Evolutionary conservation across 2,888 invertebrate genomes (phyloP).

Genomic region (Phrixothrix hirtus): DNA sequence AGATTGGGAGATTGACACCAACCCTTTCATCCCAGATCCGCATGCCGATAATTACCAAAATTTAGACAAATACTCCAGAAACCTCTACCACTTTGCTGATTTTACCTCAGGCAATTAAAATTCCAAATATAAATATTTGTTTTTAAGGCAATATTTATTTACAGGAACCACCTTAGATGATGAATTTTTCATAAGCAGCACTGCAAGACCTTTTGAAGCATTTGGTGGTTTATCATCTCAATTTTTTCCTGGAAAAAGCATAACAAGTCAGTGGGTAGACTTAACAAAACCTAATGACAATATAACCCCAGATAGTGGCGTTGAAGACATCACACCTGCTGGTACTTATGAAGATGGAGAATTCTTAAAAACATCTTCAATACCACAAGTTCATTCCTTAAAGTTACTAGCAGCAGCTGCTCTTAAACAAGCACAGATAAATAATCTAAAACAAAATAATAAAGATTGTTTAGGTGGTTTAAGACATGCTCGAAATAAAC

Average conservation of each 20-base stretch:
- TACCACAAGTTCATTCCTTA: constrained; percentile 41
- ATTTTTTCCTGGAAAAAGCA: constrained; percentile 68
- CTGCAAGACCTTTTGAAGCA: constrained; percentile 71
- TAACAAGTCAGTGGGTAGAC: constrained; percentile 43
- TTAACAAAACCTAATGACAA: constrained; percentile 51
- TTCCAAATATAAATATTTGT: not conserved
- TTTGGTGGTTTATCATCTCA: constrained; percentile 63
- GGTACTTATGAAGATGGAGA: constrained; percentile 40
- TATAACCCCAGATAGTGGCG: constrained; percentile 66
- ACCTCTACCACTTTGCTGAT: constrained; percentile 45
- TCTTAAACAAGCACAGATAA: constrained; percentile 41
- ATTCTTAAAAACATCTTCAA: constrained; percentile 9
- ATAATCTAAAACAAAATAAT: constrained; percentile 27
- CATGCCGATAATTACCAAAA: constrained; percentile 11
- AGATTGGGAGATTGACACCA: constrained; percentile 57
- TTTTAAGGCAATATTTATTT: constrained; percentile 1
- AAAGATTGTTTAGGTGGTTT: constrained; percentile 64
- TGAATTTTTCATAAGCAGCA: constrained; percentile 75
- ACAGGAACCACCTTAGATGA: constrained; percentile 61
- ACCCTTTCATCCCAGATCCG: constrained; percentile 40
- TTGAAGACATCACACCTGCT: constrained; percentile 64
- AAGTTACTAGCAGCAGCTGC: constrained; percentile 48
- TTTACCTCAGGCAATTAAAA: constrained; percentile 40
- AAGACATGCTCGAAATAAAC: constrained; percentile 70
- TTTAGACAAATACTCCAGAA: constrained; percentile 37